Conservation (phyloP, 2,888 invertebrate species). For the Cloeon dipterum region DNA sequence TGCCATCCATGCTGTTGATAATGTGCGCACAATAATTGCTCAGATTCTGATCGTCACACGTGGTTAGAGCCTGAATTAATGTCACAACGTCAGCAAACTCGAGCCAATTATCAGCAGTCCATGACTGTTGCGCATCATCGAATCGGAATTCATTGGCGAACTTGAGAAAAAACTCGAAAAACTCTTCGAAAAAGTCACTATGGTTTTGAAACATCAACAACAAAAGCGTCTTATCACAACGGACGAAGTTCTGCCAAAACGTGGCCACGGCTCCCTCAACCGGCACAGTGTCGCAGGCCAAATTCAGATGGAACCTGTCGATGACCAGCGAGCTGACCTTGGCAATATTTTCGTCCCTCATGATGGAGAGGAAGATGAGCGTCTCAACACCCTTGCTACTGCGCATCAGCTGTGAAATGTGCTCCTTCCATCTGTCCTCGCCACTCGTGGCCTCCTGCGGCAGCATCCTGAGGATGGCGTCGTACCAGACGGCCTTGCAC, state of each 20-base stretch:
- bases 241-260: constrained; percentile 9
- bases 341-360: neutral
- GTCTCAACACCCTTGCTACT: neutral
- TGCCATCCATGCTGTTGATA: constrained; percentile 19
- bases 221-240: constrained; percentile 14
- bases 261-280: neutral
- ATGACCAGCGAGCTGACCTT: constrained; percentile 10
- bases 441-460: no score
- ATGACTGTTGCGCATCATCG: constrained; percentile 15
- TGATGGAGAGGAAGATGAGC: neutral
- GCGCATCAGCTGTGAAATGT: neutral
- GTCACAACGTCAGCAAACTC: constrained; percentile 24
- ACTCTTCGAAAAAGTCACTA: constrained; percentile 16
- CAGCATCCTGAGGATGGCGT: neutral
- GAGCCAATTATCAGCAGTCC: constrained; percentile 18
- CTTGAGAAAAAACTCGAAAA: constrained; percentile 22
- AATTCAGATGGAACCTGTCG: constrained; percentile 14
- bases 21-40: constrained; percentile 21
- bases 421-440: neutral
- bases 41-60: constrained; percentile 16
- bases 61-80: constrained; percentile 21
- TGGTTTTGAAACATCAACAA: constrained; percentile 15
- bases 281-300: constrained; percentile 14
- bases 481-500: no score
- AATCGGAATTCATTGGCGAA: constrained; percentile 21